Evolutionary conservation across 37 sponge, comb jelly and placozoan genomes (phyloP).

Genomic region (Spongilla lacustris): DNA sequence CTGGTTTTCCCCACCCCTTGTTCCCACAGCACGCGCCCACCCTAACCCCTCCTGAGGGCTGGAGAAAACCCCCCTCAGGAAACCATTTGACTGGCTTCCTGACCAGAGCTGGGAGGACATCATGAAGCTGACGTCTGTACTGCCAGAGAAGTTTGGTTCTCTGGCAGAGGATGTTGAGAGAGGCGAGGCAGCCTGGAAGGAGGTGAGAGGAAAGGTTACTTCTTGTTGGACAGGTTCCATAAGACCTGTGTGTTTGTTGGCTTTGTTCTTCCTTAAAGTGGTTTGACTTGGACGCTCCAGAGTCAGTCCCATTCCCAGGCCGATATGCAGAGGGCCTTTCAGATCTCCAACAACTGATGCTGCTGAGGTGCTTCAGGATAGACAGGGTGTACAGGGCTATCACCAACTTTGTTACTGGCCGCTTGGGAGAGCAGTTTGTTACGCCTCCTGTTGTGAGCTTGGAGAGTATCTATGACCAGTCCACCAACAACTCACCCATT

Average conservation of each 20-base stretch:
- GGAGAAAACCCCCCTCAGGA: constrained; percentile 87
- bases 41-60: too few relatives aligned
- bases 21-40: too few relatives aligned
- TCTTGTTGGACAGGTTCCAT: too few relatives aligned
- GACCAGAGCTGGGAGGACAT: constrained; percentile 99
- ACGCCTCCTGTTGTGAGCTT: constrained; percentile 97
- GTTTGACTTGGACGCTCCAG: constrained; percentile 96
- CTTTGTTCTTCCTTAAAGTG: constrained; percentile 50
- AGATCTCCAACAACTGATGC: constrained; percentile 87
- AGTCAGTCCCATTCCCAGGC: constrained; percentile 84
- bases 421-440: constrained; percentile 97
- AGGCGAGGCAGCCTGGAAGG: constrained; percentile 84
- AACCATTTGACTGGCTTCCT: constrained; percentile 96
- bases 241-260: too few relatives aligned
- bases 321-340: constrained; percentile 69
- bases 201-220: constrained; percentile 15
- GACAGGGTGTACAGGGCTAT: constrained; percentile 97
- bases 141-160: constrained; percentile 81
- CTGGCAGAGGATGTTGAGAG: constrained; percentile 92
- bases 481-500: constrained; percentile 91
- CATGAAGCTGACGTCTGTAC: constrained; percentile 74
- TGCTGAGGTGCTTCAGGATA: constrained; percentile 96
- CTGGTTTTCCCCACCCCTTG: too few relatives aligned
- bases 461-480: constrained; percentile 93
- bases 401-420: constrained; percentile 90